These are phyloP conservation scores for Salminus brasiliensis DNA, from an alignment of 2,113 vertebrate species.

Conservation along the genomic window DNA sequence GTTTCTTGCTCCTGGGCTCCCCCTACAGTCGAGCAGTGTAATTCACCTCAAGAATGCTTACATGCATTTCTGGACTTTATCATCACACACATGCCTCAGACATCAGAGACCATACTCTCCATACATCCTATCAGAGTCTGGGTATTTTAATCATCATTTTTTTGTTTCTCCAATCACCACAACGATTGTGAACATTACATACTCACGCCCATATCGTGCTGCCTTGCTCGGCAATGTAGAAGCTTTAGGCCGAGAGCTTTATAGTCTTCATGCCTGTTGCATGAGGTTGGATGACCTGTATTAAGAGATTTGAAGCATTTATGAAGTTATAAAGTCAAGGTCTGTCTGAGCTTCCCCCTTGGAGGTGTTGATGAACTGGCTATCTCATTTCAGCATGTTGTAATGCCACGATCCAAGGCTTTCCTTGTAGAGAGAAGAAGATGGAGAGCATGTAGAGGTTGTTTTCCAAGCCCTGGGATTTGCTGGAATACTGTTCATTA, in stretches of 20 bases:
- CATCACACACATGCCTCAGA: too few relatives aligned
- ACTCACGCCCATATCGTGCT: too few relatives aligned
- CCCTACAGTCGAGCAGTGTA: too few relatives aligned
- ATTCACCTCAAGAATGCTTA: too few relatives aligned
- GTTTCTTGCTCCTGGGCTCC: too few relatives aligned
- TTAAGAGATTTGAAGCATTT: background rate
- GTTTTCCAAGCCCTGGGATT: constrained; percentile 56
- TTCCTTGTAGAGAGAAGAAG: constrained; percentile 14
- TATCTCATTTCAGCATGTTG: constrained; percentile 20
- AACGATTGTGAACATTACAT: too few relatives aligned
- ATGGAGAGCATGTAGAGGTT: constrained; percentile 39
- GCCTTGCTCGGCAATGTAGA: background rate
- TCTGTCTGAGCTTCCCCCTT: constrained; percentile 16
- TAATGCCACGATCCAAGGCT: background rate
- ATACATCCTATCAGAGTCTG: too few relatives aligned
- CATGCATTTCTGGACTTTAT: too few relatives aligned
- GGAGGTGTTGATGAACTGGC: constrained; percentile 60
- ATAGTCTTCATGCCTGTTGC: background rate
- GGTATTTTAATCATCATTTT: too few relatives aligned
- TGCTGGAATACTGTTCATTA: constrained; percentile 69
- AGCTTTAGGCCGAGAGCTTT: background rate
- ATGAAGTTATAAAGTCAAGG: background rate
- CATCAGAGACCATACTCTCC: too few relatives aligned
- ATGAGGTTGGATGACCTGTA: background rate
- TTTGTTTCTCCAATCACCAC: too few relatives aligned